Percentiles rank a stretch among this genome's conserved stretches.
These are phyloP conservation scores for Limnephilus auricula DNA, from an alignment of 2,888 invertebrate species.

Conservation along the genomic window DNA sequence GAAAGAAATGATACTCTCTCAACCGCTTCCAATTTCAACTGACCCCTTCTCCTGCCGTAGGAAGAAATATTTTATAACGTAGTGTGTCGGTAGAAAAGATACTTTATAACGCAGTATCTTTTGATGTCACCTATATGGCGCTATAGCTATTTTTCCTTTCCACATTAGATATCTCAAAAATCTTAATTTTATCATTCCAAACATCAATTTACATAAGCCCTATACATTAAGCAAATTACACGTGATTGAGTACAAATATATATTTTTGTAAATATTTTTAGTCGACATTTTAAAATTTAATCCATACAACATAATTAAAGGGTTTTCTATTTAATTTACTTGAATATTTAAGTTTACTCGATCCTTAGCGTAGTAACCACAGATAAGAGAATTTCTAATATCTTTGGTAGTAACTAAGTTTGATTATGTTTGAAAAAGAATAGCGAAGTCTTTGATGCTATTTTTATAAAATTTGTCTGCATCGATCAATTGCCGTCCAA, in stretches of 20 bases:
- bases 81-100: no score
- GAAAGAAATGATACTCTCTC: no score
- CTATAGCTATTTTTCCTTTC: no score
- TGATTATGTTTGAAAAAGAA: background rate
- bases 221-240: background rate
- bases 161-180: no score
- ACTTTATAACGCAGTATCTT: no score
- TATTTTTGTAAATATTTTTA: constrained; percentile 29
- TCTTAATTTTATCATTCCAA: background rate
- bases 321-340: background rate
- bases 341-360: background rate
- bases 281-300: constrained; percentile 6
- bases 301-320: background rate
- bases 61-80: no score
- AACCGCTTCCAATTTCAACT: no score
- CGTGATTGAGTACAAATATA: constrained; percentile 24
- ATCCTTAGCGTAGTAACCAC: background rate
- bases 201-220: constrained; percentile 13
- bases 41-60: no score
- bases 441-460: background rate
- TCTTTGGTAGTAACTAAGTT: background rate
- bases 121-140: no score
- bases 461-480: background rate
- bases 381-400: no score
- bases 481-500: background rate